Conservation (phyloP, 2,888 invertebrate genomes). For the Arrhopalites spinosus region DNA sequence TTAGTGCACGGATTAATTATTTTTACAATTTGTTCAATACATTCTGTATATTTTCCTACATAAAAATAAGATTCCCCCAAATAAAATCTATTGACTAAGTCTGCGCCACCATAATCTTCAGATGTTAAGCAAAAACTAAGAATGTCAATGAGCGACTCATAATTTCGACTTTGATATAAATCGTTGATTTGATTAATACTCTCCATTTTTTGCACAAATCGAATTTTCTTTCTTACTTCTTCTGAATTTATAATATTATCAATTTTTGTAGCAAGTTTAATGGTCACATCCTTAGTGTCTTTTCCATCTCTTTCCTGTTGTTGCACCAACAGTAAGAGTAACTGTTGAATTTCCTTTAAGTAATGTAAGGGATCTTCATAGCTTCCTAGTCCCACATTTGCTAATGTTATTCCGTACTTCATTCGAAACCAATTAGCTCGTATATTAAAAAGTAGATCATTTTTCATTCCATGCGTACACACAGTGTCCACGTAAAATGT, state of each 20-base stretch:
- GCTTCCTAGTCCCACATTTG: constrained; percentile 2
- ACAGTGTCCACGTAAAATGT: constrained; percentile 20
- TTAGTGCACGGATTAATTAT: constrained; percentile 34
- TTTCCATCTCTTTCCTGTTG: not conserved
- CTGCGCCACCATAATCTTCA: constrained; percentile 30
- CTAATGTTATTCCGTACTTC: constrained; percentile 27
- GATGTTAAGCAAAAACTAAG: constrained; percentile 58
- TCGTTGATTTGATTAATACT: constrained; percentile 58
- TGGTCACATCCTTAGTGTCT: not conserved
- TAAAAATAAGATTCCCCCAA: constrained; percentile 44
- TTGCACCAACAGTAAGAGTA: not conserved
- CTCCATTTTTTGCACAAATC: constrained; percentile 47
- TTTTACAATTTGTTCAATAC: constrained; percentile 45
- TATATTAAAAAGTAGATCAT: not conserved
- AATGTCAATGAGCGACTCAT: constrained; percentile 70
- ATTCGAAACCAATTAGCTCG: constrained; percentile 35
- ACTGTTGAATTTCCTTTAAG: constrained; percentile 12
- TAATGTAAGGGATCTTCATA: constrained; percentile 12
- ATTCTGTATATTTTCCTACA: constrained; percentile 37
- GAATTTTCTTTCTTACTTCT: constrained; percentile 63
- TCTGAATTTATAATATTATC: constrained; percentile 60
- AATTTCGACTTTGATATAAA: constrained; percentile 69
- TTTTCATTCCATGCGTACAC: constrained; percentile 8
- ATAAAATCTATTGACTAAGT: constrained; percentile 39
- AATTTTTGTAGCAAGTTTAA: constrained; percentile 36